Conservation (phyloP, 1,140 invertebrate genomes). For the Neodiprion fabricii region DNA sequence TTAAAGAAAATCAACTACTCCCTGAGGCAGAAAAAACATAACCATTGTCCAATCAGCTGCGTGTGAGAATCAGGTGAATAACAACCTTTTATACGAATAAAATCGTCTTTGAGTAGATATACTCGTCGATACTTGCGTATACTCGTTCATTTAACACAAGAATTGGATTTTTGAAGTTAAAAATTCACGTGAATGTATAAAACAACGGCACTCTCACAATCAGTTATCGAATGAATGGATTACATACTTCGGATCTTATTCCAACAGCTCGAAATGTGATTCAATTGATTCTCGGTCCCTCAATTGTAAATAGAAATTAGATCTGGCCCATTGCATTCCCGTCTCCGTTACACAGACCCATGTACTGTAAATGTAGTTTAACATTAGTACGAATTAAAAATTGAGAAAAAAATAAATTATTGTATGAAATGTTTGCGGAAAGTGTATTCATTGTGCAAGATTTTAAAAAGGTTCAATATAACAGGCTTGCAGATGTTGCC, state of each 20-base stretch:
- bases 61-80: background rate
- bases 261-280: slow-evolving; percentile 2
- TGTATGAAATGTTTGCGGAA: slow-evolving; percentile 34
- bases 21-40: background rate
- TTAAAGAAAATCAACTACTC: background rate
- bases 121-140: too few species aligned
- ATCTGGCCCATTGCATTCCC: slow-evolving; percentile 26
- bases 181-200: background rate
- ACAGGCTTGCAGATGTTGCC: too few species aligned
- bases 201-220: background rate
- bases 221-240: background rate
- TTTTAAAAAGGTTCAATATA: background rate
- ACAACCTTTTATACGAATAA: too few species aligned
- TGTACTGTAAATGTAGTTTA: slow-evolving; percentile 36
- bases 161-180: background rate
- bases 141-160: too few species aligned
- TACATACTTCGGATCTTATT: slow-evolving; percentile 15
- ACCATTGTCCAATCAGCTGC: background rate
- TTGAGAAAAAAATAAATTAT: slow-evolving; percentile 37
- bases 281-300: slow-evolving; percentile 15
- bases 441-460: background rate
- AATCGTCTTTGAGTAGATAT: too few species aligned
- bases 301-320: slow-evolving; percentile 12
- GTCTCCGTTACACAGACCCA: slow-evolving; percentile 29
- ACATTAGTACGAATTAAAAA: slow-evolving; percentile 29